Evolutionary conservation across 35 echinoderm and acorn worm species (phyloP).

Genomic region (Hemicentrotus pulcherrimus): DNA sequence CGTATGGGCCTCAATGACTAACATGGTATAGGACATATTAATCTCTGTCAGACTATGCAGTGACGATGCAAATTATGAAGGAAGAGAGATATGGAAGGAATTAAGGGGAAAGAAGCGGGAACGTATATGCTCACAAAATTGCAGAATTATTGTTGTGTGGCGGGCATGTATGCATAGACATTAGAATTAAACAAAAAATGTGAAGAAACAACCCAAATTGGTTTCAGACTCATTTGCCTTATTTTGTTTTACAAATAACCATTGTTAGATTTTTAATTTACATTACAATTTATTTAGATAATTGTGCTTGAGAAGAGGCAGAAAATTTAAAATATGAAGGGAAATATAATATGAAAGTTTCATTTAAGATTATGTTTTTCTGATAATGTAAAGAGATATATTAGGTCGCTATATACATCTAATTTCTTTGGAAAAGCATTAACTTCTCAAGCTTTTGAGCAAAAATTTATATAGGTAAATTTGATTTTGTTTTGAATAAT

Average conservation of each 20-base stretch:
- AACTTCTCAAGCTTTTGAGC: too few species aligned
- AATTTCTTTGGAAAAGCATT: too few species aligned
- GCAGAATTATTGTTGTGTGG: not conserved
- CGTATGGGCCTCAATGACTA: slow-evolving; percentile 13
- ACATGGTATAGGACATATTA: not conserved
- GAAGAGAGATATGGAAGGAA: not conserved
- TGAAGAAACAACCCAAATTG: not conserved
- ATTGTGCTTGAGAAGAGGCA: too few species aligned
- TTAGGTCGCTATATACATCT: too few species aligned
- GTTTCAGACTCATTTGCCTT: too few species aligned
- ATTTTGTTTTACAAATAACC: not conserved
- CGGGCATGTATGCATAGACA: not conserved
- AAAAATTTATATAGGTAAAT: too few species aligned
- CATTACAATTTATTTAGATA: too few species aligned
- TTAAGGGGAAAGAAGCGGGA: not conserved
- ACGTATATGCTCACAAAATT: not conserved
- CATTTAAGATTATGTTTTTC: too few species aligned
- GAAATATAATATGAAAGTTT: too few species aligned
- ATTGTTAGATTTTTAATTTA: not conserved
- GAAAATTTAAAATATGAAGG: too few species aligned
- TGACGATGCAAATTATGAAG: not conserved
- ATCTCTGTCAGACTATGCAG: not conserved
- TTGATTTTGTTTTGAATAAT: too few species aligned
- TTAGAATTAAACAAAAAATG: not conserved
- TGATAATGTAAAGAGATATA: too few species aligned